Conservation (phyloP, 30 jellyfish, hydroid and myxozoan genomes). For the Aurelia coerulea region DNA sequence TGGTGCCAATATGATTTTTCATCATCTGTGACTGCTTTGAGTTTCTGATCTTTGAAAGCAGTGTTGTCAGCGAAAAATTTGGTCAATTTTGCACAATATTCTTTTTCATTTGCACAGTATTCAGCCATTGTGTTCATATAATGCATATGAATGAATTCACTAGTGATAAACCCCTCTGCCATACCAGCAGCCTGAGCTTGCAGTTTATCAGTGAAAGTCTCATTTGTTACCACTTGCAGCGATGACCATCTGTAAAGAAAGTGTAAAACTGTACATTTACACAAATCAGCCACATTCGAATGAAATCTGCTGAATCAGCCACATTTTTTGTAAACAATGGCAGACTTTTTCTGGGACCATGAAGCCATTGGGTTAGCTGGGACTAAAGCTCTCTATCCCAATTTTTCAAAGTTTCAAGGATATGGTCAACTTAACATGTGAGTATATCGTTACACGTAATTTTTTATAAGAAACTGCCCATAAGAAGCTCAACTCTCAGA, state of each 20-base stretch:
- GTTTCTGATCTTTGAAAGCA: slow-evolving; percentile 55
- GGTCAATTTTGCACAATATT: slow-evolving; percentile 65
- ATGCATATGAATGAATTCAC: slow-evolving; percentile 84
- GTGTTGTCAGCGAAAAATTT: slow-evolving; percentile 57
- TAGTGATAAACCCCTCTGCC: slow-evolving; percentile 92
- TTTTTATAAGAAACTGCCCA: too few species aligned
- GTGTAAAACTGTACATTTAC: too few species aligned
- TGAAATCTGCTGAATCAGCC: too few species aligned
- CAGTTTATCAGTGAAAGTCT: slow-evolving; percentile 53
- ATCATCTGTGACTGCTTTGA: slow-evolving; percentile 18
- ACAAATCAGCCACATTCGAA: too few species aligned
- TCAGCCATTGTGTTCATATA: slow-evolving; percentile 64
- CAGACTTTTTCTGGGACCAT: too few species aligned
- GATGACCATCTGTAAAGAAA: slow-evolving; percentile 79
- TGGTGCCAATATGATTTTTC: slow-evolving; percentile 84
- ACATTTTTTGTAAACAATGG: too few species aligned
- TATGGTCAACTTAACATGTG: too few species aligned
- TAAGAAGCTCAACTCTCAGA: too few species aligned
- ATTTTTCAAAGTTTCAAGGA: too few species aligned
- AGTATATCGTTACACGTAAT: too few species aligned
- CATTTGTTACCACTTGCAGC: slow-evolving; percentile 79
- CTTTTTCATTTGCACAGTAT: slow-evolving; percentile 71
- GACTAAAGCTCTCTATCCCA: too few species aligned
- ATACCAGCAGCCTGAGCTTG: slow-evolving; percentile 99
- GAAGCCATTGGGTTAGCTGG: too few species aligned